A percentile compares a stretch with the other conserved stretches of the same genome.
Evolutionary conservation across 1,140 invertebrate species (phyloP).

Genomic region (Lineus longissimus): DNA sequence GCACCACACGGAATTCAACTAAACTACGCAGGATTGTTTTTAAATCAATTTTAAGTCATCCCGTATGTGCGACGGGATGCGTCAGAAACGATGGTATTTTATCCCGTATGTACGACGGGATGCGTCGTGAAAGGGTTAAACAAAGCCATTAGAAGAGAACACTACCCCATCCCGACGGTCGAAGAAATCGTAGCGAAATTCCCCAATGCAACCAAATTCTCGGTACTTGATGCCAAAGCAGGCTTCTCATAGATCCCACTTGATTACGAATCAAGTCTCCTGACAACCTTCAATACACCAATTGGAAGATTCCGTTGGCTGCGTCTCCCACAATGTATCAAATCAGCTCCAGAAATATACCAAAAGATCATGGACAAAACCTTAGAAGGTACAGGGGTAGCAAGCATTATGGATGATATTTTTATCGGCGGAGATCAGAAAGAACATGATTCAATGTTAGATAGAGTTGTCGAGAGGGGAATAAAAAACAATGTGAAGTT

Average conservation of each 20-base stretch:
- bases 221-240: not conserved
- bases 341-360: slow-evolving; percentile 2
- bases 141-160: not conserved
- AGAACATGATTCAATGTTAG: not conserved
- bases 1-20: no score
- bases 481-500: not conserved
- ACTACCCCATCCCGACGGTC: not conserved
- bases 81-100: no score
- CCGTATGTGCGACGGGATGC: no score
- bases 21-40: no score
- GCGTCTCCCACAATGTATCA: not conserved
- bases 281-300: not conserved
- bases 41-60: no score
- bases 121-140: not conserved
- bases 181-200: not conserved
- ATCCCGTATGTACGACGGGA: no score
- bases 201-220: not conserved
- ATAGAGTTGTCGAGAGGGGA: not conserved
- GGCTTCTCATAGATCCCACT: not conserved
- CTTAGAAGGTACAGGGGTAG: not conserved
- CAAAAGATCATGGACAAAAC: not conserved
- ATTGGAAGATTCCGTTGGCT: not conserved
- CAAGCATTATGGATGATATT: slow-evolving; percentile 1
- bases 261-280: not conserved
- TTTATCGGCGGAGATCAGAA: not conserved